Evolutionary conservation across 2,797 vertebrate species (phyloP), one percentile per base, ranked within the genome.

Genomic region (Trematomus bernacchii): DNA sequence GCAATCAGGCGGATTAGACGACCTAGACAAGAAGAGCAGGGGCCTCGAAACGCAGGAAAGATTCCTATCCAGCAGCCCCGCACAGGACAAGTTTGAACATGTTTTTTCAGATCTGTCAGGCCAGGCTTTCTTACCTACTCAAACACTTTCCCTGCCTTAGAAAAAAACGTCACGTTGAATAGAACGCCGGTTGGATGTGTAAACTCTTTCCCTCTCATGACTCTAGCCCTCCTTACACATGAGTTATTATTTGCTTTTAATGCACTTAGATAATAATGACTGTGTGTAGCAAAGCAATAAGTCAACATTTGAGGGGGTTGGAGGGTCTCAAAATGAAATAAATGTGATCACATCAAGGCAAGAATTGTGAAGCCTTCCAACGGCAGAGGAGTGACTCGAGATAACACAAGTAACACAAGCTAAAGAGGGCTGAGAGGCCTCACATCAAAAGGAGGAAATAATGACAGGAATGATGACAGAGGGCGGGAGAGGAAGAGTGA

Each of bases 401-500:
- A 92, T 94, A 93, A 93, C 91, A 89, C 62, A 15, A 86, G 87
- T 80, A 92, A 93, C 87, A 87, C 87, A 87, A 89, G 91, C 90
- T 91, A 92, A 94, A 94, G 90, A 93, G 87, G 88, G 84, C 89
- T 88, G 91, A 92, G 90, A 92, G 92, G 86, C 76, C 77, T 91
- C 88, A 95, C 93, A 95, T 95, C 94, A 95, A 95, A 95, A 90
- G 92, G 76, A 90, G 84, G 84, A 88, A 93, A 93, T 95, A 94
- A 96, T 95, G 94, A 95, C 94, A 95, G 92, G 82, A 93, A 94
- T 95, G 94, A 95, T 95, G 94, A 95, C 91, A 91, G 91, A 94
- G 86, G 71, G 85, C 66, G 81, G 83, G 79, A 89, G 89, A 88
- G 84, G 71, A 66, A 77, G 84, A 83, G 83, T 65, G 80, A 84